phyloP scores from a whole-genome alignment of 1,140 invertebrate species.

The Lithobius niger region DNA sequence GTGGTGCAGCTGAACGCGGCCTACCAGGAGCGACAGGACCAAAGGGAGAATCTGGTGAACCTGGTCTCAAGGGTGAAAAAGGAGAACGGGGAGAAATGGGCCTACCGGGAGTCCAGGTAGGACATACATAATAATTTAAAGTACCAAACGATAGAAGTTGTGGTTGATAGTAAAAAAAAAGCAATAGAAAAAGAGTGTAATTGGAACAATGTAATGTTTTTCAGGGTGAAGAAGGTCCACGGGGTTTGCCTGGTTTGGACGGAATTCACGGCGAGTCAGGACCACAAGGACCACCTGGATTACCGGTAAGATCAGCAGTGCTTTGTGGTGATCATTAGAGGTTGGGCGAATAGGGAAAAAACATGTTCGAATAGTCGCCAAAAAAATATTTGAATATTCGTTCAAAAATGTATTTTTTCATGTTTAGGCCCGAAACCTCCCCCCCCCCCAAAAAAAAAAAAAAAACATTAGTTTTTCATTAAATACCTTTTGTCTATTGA shows the following conservation, averaged over 20 bases:
- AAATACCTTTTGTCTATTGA: conserved; percentile 3
- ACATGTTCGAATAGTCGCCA: too few relatives aligned
- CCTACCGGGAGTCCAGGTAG: conserved; percentile 30
- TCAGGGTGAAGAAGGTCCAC: conserved; percentile 16
- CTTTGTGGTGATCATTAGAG: background rate
- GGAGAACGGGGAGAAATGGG: conserved; percentile 34
- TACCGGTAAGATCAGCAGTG: conserved; percentile 53
- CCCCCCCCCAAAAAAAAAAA: too few relatives aligned
- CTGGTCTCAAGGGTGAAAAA: conserved; percentile 28
- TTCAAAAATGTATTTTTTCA: too few relatives aligned
- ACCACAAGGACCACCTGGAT: conserved; percentile 51
- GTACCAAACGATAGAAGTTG: background rate
- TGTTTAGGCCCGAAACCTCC: too few relatives aligned
- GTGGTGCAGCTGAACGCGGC: conserved; percentile 33
- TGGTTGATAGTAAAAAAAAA: conserved; percentile 8
- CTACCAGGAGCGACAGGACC: conserved; percentile 34
- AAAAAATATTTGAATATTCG: too few relatives aligned
- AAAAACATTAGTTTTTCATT: conserved; percentile 10
- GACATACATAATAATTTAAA: conserved; percentile 2
- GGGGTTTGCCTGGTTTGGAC: conserved; percentile 24
- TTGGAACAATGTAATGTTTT: too few relatives aligned
- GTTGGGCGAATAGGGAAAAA: too few relatives aligned
- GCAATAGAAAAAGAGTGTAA: background rate
- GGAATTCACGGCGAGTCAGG: conserved; percentile 47
- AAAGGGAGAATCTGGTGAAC: conserved; percentile 37